Base-by-base conservation (phyloP, 2,797 vertebrate genomes). In the Pangasius mekongensis region DNA sequence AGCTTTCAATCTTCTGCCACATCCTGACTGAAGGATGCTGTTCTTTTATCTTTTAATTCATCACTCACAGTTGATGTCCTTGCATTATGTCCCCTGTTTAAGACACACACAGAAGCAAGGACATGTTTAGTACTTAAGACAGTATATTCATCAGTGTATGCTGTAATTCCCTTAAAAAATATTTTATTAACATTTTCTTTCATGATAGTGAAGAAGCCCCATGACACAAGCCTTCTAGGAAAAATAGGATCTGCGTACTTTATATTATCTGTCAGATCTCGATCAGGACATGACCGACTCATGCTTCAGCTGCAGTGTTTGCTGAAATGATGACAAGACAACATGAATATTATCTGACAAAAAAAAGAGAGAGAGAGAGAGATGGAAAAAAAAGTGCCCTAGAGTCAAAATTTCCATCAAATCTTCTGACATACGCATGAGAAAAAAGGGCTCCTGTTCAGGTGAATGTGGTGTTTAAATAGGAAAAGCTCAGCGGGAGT, bases 401-500 rank as follows among this genome's bases (percentile, higher is more conserved):
- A 36, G 60, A 64, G 36, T 64, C 36, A 64, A 83, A 66, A 66
- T 49, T 83, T 66, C n/a, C 78, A 82, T 82, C 78, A 82, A 60
- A 20, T 33, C 62, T 39, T 80, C 86, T 86, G 86, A 89, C 88
- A 73, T 33, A 20, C 27, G 5, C 81, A 62, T 69, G 81, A 85
- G 24, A 27, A n/a, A 14, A n/a, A 39, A 74, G 20, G 22, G 11
- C 3, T 58, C n/a, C 30, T 47, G n/a, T 18, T 81, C 24, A 36
- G 76, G 30, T 87, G 76, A 77, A 86, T 60, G 58, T 71, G 39
- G 1, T 52, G 81, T 39, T 54, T 67, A 77, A 83, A 82, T 66
- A 82, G 52, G 85, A 88, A 86, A 71, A 49, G 74, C 86, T 88
- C 80, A 27, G 84, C 30, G 78, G 84, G 84, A 88, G 30, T 73